Base-by-base conservation (phyloP, 2,888 invertebrate genomes). In the Galeopsomyia nigrocyanea region DNA sequence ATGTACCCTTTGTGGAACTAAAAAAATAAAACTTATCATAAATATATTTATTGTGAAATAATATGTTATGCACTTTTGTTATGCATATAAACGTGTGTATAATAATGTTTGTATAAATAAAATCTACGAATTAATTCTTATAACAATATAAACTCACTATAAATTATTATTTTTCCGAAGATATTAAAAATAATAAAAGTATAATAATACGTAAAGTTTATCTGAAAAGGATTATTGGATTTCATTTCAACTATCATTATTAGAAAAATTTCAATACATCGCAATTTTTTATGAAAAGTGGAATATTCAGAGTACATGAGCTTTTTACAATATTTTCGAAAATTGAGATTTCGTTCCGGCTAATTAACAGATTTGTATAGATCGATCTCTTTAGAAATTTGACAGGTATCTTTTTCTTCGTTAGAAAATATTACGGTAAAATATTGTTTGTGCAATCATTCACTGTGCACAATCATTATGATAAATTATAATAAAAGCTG, bases 31-130 rank as follows among this genome's bases (percentile, higher is more conserved):
- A 57, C 50, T 19, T 61, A 21, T 62, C 50, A 63, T 39, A 19
- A 56, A 31, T 14, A 68, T 22, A 56, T 69, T 50, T 69, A 69
- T 69, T 69, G 56, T 56, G 39, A 39, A 39, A 39, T 39, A 39
- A 39, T 31, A 68, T 69, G 47, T 62, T n/a, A 69, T 63, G 56
- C 55, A 49, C 49, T 47, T 49, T 49, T 66, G 53, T 57, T 66
- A 57, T 49, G 57, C 65, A 17, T 65, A 47, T 68, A 61, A 62
- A 62, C 31, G 49, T 63, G 50, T 63, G 63, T 62, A 56, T 62
- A 21, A 21, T 51, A 19, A 13, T 57, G 22, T 56, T 51, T 51
- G 39, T 56, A 60, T 60, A 70, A 65, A 53, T 64, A 64, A 47
- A 60, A 60, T 60, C 6, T 65, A 49, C 53, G 55, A 16, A 3